phyloP scores from a whole-genome alignment of 2,888 invertebrate species.

The Tetragonula carbonaria region DNA sequence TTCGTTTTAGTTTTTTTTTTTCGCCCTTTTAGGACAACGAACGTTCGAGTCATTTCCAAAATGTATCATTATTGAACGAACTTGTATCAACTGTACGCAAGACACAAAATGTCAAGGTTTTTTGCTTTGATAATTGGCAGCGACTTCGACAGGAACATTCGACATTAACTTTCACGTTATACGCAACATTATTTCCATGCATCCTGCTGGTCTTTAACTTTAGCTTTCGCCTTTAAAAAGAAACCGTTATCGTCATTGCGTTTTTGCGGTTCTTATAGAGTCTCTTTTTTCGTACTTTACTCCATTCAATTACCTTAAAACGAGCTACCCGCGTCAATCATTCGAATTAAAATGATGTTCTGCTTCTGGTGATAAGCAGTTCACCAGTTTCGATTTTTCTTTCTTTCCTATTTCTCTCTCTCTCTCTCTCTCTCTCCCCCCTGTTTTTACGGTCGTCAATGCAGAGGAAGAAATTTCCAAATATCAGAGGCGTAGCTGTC shows the following conservation, averaged over 20 bases:
- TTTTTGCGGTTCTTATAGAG: conserved; percentile 8
- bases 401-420: background rate
- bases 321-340: conserved; percentile 32
- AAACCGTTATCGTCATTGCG: conserved; percentile 15
- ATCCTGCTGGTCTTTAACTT: background rate
- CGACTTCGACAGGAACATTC: background rate
- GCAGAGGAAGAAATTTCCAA: conserved; percentile 26
- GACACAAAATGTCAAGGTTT: background rate
- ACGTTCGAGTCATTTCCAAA: background rate
- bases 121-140: background rate
- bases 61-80: background rate
- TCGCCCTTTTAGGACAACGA: background rate
- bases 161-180: conserved; percentile 17
- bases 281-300: background rate
- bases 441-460: background rate
- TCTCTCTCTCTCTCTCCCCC: background rate
- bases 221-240: background rate
- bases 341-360: conserved; percentile 35
- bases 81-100: background rate
- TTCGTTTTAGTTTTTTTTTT: background rate
- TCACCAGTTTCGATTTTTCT: conserved; percentile 1
- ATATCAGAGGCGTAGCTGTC: conserved; percentile 41
- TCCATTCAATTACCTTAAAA: conserved; percentile 31
- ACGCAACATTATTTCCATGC: conserved; percentile 2
- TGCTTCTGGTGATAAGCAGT: conserved; percentile 13